These are phyloP conservation scores for Pachyuromys duprasi DNA, from an alignment of 2,797 vertebrate species.

Conservation along the genomic window DNA sequence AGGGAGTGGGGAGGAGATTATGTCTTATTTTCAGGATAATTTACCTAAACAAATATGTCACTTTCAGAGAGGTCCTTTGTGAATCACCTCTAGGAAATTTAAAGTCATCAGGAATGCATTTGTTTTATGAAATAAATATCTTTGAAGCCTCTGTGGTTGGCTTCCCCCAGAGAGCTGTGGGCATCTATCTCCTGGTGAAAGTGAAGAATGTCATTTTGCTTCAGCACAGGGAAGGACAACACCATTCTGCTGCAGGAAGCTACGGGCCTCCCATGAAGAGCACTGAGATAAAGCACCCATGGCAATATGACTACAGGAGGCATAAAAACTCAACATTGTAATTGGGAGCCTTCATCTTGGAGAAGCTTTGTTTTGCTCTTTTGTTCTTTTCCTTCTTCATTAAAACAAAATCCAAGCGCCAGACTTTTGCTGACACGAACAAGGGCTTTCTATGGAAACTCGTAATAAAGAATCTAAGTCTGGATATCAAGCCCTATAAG, in stretches of 20 bases:
- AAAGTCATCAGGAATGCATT: neutral
- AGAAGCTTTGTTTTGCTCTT: neutral
- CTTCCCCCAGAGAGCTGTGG: slow-evolving; percentile 61
- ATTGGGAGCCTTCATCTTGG: neutral
- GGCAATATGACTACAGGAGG: neutral
- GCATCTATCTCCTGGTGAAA: neutral
- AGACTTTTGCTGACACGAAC: neutral
- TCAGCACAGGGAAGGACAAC: neutral
- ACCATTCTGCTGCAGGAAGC: neutral
- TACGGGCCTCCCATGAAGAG: neutral
- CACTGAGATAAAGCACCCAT: neutral
- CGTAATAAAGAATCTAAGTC: neutral
- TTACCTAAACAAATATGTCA: slow-evolving; percentile 66
- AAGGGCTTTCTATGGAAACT: slow-evolving; percentile 31
- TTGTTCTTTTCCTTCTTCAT: neutral
- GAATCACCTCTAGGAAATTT: slow-evolving; percentile 57
- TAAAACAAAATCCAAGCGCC: neutral
- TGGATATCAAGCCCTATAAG: neutral
- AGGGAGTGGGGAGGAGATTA: neutral
- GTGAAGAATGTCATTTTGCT: slow-evolving; percentile 55
- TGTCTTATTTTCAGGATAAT: slow-evolving; percentile 64
- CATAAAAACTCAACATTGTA: slow-evolving; percentile 30
- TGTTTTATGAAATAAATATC: slow-evolving; percentile 45
- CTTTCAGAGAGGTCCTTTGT: slow-evolving; percentile 54
- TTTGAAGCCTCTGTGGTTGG: slow-evolving; percentile 60